These are phyloP conservation scores for Eremophila alpestris DNA, from an alignment of 2,797 vertebrate genomes.

Conservation along the genomic window DNA sequence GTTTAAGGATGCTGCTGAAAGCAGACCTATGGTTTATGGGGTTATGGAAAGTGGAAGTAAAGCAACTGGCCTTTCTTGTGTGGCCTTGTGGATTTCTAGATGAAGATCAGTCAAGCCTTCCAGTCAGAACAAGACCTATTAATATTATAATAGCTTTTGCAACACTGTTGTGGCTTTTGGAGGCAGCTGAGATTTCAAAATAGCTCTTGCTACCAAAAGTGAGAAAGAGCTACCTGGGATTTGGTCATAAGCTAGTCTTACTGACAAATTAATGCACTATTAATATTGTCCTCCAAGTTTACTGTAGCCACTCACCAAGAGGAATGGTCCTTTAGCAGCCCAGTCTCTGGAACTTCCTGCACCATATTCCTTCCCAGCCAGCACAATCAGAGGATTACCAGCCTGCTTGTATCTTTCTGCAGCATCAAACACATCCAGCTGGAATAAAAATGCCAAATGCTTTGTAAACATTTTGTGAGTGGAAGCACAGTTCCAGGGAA, in stretches of 20 bases:
- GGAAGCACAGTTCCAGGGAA: not conserved
- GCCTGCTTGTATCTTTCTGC: slow-evolving; percentile 88
- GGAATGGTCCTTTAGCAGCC: slow-evolving; percentile 96
- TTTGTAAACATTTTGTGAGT: not conserved
- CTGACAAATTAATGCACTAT: not conserved
- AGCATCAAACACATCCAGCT: slow-evolving; percentile 96
- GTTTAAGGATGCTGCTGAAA: not conserved
- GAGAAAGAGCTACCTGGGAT: not conserved
- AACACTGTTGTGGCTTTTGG: not conserved
- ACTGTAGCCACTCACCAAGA: slow-evolving; percentile 81
- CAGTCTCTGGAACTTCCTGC: slow-evolving; percentile 97
- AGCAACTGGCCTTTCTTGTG: not conserved
- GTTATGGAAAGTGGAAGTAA: not conserved
- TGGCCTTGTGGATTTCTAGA: not conserved
- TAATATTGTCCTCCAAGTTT: not conserved
- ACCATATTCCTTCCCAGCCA: slow-evolving; percentile 96
- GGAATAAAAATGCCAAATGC: not conserved
- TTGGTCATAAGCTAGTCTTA: not conserved
- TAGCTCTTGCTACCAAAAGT: not conserved
- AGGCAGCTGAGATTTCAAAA: not conserved
- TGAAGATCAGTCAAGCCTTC: not conserved
- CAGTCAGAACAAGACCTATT: not conserved
- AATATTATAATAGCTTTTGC: not conserved
- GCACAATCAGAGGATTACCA: slow-evolving; percentile 84
- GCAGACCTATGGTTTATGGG: not conserved